Base-by-base conservation (phyloP, 2,797 vertebrate species). In the Gadopsis marmoratus region DNA sequence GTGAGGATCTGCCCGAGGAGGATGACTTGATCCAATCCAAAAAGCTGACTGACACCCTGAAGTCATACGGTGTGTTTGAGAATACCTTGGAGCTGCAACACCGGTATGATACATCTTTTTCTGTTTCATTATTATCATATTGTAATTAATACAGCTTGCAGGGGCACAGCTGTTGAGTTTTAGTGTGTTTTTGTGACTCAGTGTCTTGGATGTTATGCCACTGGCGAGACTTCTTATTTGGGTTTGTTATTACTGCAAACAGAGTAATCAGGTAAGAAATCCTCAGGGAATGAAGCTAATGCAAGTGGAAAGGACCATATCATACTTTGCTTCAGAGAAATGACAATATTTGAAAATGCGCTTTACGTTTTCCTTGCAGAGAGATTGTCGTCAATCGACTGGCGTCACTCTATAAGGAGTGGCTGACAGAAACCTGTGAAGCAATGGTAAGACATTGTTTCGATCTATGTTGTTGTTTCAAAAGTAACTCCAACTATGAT, bases 381-480 rank as follows among this genome's bases (percentile, higher is more conserved):
- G 97, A 97, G 93, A 93, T 96, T 68, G 97, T 97, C 92, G 89
- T 98, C 93, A 96, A 97, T 50, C 96, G 95, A 87, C 79, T 98
- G 86, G 97, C 97, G 92, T 95, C 94, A 45, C 89, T 98, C 75
- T 97, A 96, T 62, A 97, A 96, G 84, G 95, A 97, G 82, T 98
- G 97, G 97, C 97, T 98, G 84, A 95, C 91, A 63, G 96, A 97
- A 86, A 96, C 96, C 89, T 97, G 97, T 92, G 95, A 95, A 92
- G 85, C 94, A 60, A 97, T 97, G 96, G 97, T 97, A 95, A 85
- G 77, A 58, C 13, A 58, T 76, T 45, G 45, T 35, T 6, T 39
- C 29, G 11, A n/a, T 50, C 31, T 31, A 1, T 19, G 21, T 37
- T 67, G 4, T 65, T 54, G 4, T 41, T 63, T 3, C 7, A 62